phyloP scores from a whole-genome alignment of 2,888 invertebrate genomes.

The Dexiosoma caninum region DNA sequence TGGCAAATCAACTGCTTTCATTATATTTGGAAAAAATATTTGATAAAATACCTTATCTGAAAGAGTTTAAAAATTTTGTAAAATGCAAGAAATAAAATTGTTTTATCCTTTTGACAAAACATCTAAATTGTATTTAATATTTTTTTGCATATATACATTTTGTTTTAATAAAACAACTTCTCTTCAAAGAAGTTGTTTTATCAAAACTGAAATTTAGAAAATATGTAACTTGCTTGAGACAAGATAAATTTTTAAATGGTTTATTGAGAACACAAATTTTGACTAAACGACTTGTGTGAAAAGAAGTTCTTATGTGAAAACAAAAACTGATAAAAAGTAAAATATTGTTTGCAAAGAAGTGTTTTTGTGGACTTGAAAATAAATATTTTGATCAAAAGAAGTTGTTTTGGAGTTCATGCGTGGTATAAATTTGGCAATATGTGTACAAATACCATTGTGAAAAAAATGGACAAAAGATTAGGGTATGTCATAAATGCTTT shows the following conservation, averaged over 20 bases:
- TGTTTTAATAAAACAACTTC: constrained; percentile 4
- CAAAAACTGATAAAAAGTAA: constrained; percentile 20
- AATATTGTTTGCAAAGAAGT: background rate
- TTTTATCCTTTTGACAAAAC: background rate
- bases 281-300: constrained; percentile 7
- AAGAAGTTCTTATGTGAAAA: constrained; percentile 22
- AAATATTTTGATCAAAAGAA: constrained; percentile 16
- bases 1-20: constrained; percentile 4
- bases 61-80: constrained; percentile 19
- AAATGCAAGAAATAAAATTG: constrained; percentile 15
- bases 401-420: background rate
- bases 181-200: background rate
- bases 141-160: constrained; percentile 4
- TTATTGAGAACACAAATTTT: background rate
- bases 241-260: background rate
- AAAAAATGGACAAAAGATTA: constrained; percentile 21
- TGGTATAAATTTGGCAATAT: constrained; percentile 6
- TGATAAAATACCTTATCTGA: constrained; percentile 19
- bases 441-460: constrained; percentile 29
- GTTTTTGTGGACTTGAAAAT: background rate
- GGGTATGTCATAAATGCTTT: constrained; percentile 20
- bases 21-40: constrained; percentile 13
- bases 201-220: background rate
- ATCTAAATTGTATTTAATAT: constrained; percentile 1
- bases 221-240: background rate